Conservation (phyloP, 1,140 invertebrate species). For the Lethrus apterus region DNA sequence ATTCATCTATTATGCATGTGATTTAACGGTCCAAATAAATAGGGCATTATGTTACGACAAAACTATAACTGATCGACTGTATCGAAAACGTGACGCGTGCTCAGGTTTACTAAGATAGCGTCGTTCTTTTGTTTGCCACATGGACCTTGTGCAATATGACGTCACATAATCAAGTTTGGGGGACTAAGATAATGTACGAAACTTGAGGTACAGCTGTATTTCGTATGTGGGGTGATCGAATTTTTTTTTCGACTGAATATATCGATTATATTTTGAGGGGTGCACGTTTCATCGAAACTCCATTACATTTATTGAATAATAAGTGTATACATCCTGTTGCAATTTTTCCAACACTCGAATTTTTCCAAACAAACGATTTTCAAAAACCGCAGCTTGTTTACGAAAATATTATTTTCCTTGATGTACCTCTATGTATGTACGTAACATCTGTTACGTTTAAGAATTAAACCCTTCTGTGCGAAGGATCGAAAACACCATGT, state of each 20-base stretch:
- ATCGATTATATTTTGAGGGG: neutral
- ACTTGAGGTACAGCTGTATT: neutral
- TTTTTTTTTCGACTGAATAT: neutral
- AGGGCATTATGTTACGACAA: neutral
- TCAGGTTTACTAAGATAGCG: constrained; percentile 2
- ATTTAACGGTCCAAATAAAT: constrained; percentile 7
- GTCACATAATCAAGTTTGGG: neutral
- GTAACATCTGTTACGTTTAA: too few relatives aligned
- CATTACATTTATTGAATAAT: too few relatives aligned
- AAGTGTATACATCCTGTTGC: too few relatives aligned
- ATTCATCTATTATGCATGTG: constrained; percentile 6
- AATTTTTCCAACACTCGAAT: too few relatives aligned
- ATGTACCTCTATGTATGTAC: too few relatives aligned
- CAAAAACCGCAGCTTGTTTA: too few relatives aligned
- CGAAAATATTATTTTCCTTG: too few relatives aligned
- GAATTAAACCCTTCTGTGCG: too few relatives aligned
- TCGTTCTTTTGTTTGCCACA: neutral
- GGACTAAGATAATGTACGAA: constrained; percentile 1
- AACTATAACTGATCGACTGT: too few relatives aligned
- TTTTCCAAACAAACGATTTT: too few relatives aligned
- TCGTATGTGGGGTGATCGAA: neutral
- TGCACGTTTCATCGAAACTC: neutral
- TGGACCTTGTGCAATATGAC: neutral
- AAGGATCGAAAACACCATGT: too few relatives aligned
- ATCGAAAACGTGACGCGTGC: neutral